phyloP scores from a whole-genome alignment of 2,888 invertebrate species.

The Bimastos eiseni region DNA sequence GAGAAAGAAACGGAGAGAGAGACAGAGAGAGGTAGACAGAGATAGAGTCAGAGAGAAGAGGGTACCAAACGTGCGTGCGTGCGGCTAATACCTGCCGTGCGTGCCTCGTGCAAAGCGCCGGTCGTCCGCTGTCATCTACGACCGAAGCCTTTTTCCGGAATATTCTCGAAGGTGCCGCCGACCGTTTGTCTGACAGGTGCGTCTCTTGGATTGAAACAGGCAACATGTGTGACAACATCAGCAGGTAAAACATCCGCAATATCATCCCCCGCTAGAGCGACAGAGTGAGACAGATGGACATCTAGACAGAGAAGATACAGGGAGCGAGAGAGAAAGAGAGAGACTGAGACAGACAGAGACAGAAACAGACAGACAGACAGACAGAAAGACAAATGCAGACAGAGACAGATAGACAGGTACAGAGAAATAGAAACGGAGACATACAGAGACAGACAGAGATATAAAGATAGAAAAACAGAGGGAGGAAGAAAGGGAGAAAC shows the following conservation, averaged over 20 bases:
- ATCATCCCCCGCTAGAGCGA: not conserved
- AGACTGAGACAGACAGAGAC: no score
- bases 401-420: no score
- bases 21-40: not conserved
- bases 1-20: not conserved
- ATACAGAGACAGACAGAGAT: no score
- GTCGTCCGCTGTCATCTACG: not conserved
- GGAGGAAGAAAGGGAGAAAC: no score
- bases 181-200: not conserved
- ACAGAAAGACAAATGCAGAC: no score
- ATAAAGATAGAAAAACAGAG: no score
- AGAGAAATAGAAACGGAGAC: no score
- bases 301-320: no score
- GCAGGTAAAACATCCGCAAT: not conserved
- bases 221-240: not conserved
- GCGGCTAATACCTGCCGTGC: not conserved
- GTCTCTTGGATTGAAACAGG: not conserved
- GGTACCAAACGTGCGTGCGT: not conserved
- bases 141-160: not conserved
- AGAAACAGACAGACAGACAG: no score
- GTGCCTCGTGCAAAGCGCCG: not conserved
- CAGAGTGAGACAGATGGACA: no score
- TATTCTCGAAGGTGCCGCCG: conserved; percentile 1
- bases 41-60: not conserved
- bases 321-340: no score